Evolutionary conservation across 2,888 invertebrate genomes (phyloP), one percentile per base, ranked within the genome.

Genomic region (Portevinia maculata): DNA sequence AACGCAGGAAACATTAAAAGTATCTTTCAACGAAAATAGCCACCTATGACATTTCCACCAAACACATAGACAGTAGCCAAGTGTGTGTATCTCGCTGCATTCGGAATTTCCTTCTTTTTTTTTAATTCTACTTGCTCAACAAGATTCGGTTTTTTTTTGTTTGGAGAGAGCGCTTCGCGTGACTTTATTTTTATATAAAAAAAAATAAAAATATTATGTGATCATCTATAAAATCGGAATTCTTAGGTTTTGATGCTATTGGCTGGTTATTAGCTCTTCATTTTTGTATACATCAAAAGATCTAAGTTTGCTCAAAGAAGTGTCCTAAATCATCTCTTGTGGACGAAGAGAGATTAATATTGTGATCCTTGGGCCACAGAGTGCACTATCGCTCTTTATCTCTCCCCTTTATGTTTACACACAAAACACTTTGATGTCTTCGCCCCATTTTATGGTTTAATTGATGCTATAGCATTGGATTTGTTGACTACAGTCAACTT

Each of bases 1-100:
- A 69, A 34, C 69, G 50, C 57, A 69, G 62, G 67, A 69, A 79
- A 52, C 69, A 74, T 70, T 64, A 59, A 52, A 79, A 55, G 64
- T 48, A 48, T 64, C 48, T 55, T 57, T 41, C 39, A 37, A 69
- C 64, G 21, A 79, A 79, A 79, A 74, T 79, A 79, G 74, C 62
- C 62, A 57, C 34, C 74, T 74, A 65, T 74, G 74, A 74, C 74
- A 74, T 74, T 74, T 74, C 57, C 39, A 74, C 57, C 64, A 53
- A 46, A 39, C 64, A 46, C 52, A 46, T 3, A 24, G 46, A 46
- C 60, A 41, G 41, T 17, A n/a, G 21, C 24, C 28, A n/a, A 65
- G 52, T 21, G 41, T 7, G 34, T 5, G 15, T 15, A 55, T 13
- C 21, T 19, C 30, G 37, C 30, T 59, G 59, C 59, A 60, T 15